Evolutionary conservation across 2,888 invertebrate genomes (phyloP), one percentile per base, ranked within the genome.

Genomic region (Pheosia tremula): DNA sequence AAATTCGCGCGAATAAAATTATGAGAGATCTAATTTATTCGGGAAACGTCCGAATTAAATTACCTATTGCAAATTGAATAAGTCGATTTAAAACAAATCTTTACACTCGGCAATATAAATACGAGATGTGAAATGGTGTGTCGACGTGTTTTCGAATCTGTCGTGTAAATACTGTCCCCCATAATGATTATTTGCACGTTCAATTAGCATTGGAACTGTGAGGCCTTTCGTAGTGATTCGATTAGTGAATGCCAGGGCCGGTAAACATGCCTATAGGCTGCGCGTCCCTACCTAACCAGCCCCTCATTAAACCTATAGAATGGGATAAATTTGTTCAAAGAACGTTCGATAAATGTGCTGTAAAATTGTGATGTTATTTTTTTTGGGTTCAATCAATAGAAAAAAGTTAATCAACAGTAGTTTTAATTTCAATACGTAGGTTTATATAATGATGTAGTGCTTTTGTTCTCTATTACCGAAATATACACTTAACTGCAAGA

Each of bases 161-260:
- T 76, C 78, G 75, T 78, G 87, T 83, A 89, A 89, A 90, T 83
- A 90, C 80, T 72, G 86, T 83, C 88, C 88, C 86, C 83, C 86
- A 84, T 90, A 90, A 90, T 90, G 84, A 90, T 89, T 91, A 88
- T 90, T 90, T 89, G 90, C 86, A 84, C 83, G 83, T 78, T 85
- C 85, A 88, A 89, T 90, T 90, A 90, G 84, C 88, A 85, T 84
- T 74, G 77, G 82, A 80, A 81, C 72, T 78, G 87, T 85, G 81
- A 81, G 79, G 77, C 74, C 74, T 80, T 78, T 77, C 77, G 81
- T 78, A 83, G 82, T 84, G 85, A 90, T 88, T 88, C 79, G 86
- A 88, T 90, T 90, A 87, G 79, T 73, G 79, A 74, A 78, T 83
- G 82, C 80, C 81, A 75, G 79, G 74, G 63, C 74, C 62, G 71